These are phyloP conservation scores for Cryptoprocta ferox DNA, from an alignment of 2,797 vertebrate genomes.

Conservation along the genomic window DNA sequence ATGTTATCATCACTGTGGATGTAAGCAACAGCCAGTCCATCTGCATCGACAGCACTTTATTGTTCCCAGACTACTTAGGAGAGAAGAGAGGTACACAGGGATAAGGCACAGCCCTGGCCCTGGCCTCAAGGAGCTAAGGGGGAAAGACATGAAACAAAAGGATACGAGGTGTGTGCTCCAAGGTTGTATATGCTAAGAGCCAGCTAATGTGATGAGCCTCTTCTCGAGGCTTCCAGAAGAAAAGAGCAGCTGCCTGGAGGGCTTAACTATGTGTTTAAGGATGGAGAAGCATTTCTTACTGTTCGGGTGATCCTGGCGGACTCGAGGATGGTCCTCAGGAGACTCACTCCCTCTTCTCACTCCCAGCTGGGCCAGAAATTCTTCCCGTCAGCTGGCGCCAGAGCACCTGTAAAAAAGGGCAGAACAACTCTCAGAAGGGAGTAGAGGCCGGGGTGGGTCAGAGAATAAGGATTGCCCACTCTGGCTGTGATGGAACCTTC, in stretches of 20 bases:
- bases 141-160: background rate
- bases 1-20: fast-evolving
- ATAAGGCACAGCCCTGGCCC: background rate
- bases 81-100: background rate
- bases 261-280: background rate
- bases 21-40: background rate
- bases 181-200: background rate
- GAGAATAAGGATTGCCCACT: background rate
- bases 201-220: background rate
- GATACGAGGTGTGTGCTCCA: background rate
- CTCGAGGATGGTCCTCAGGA: constrained; percentile 73
- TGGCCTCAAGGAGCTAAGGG: background rate
- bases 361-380: constrained; percentile 35
- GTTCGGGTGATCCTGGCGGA: constrained; percentile 64
- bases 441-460: background rate
- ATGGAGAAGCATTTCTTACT: constrained; percentile 75
- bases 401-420: constrained; percentile 75
- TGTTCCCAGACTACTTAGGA: fast-evolving
- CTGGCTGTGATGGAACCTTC: background rate
- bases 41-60: background rate
- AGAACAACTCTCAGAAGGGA: constrained; percentile 37
- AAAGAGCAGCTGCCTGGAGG: background rate
- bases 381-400: constrained; percentile 55
- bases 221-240: background rate
- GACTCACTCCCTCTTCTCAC: constrained; percentile 59